Percentiles rank a stretch among this genome's conserved stretches.
Evolutionary conservation across 2,888 invertebrate species (phyloP).

Genomic region (Lacanobia wlatinum): DNA sequence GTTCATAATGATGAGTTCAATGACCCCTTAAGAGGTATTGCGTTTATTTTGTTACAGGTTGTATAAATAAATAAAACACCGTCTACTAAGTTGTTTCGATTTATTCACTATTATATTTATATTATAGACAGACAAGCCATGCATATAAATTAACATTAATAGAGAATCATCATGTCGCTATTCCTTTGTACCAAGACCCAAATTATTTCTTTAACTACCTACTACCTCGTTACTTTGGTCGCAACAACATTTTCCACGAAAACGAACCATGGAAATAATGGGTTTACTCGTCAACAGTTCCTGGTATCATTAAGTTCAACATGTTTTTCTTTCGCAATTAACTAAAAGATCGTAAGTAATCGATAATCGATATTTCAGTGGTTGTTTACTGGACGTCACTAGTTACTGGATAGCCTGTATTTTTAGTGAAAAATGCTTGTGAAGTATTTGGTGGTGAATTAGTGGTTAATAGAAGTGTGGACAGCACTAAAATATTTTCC

Average conservation of each 20-base stretch:
- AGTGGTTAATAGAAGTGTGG: not conserved
- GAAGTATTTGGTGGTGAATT: not conserved
- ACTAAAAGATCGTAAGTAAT: conserved; percentile 48
- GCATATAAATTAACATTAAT: conserved; percentile 19
- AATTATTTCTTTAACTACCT: not conserved
- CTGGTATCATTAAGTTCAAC: conserved; percentile 38
- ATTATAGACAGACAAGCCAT: not conserved
- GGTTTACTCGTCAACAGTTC: conserved; percentile 27
- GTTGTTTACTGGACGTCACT: not conserved
- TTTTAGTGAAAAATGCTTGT: not conserved
- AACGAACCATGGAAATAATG: conserved; percentile 32
- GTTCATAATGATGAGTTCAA: no score
- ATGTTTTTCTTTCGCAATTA: conserved; percentile 44
- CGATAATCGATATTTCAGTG: conserved; percentile 44
- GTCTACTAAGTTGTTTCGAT: not conserved
- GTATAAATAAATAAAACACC: no score
- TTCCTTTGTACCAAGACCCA: not conserved
- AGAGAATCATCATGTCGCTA: not conserved
- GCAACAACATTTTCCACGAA: conserved; percentile 29
- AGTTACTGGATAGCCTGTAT: not conserved
- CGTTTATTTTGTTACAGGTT: no score
- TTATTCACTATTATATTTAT: not conserved
- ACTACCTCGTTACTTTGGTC: conserved; percentile 21
- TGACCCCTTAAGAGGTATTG: no score
- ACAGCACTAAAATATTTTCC: no score